These are phyloP conservation scores for Nymphicus hollandicus DNA, from an alignment of 2,113 vertebrate genomes.

Conservation along the genomic window DNA sequence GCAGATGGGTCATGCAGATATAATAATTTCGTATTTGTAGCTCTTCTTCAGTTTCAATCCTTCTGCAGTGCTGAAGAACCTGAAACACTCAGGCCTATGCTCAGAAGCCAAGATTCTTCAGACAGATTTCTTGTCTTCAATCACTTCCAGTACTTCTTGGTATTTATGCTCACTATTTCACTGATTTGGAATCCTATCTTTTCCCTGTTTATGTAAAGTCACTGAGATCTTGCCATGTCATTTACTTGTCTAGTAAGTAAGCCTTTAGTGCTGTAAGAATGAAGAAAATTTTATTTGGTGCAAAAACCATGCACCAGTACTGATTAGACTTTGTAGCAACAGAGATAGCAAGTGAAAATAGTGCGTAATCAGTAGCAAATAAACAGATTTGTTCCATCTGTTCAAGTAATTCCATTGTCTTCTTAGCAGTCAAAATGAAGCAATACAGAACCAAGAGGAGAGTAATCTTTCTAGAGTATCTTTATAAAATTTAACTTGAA, in stretches of 20 bases:
- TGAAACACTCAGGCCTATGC: background rate
- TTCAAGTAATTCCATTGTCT: background rate
- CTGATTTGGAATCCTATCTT: background rate
- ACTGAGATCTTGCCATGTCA: background rate
- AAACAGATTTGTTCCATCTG: background rate
- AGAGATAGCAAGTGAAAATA: background rate
- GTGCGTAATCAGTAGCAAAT: background rate
- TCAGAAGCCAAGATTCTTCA: background rate
- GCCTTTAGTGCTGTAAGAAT: background rate
- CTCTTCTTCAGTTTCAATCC: background rate
- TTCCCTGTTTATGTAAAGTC: background rate
- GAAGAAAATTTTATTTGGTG: background rate
- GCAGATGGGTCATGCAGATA: background rate
- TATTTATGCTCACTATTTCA: background rate
- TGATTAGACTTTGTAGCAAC: background rate
- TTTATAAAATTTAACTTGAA: background rate
- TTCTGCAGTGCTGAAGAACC: background rate
- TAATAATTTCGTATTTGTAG: background rate
- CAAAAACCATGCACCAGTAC: background rate
- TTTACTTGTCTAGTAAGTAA: background rate
- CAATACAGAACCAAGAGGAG: background rate
- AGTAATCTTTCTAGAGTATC: background rate
- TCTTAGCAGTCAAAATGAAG: background rate
- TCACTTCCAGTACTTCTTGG: background rate
- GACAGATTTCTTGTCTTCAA: background rate